Percentiles rank a stretch among this genome's conserved stretches.
phyloP scores from a whole-genome alignment of 2,888 invertebrate genomes.

The Acanthoscelides obtectus region DNA sequence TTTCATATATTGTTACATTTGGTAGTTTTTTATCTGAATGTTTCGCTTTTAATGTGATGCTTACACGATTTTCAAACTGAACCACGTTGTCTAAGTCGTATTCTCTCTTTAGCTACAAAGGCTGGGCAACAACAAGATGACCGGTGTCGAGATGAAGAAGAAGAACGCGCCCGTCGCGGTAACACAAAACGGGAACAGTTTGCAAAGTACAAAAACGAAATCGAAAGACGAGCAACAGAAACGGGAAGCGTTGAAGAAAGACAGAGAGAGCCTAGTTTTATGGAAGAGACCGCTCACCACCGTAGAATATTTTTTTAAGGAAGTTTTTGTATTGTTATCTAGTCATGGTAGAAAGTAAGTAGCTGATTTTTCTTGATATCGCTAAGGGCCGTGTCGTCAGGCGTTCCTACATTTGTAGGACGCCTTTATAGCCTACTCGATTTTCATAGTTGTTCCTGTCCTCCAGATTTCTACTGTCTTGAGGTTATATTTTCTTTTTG shows the following conservation, averaged over 20 bases:
- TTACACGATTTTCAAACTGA: too few species aligned
- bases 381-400: too few species aligned
- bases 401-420: too few species aligned
- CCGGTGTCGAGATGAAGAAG: constrained; percentile 8
- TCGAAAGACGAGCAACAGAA: constrained; percentile 23
- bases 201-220: constrained; percentile 24
- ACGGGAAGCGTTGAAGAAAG: constrained; percentile 52
- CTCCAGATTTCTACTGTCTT: too few species aligned
- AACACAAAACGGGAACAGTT: constrained; percentile 23
- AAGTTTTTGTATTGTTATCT: constrained; percentile 61
- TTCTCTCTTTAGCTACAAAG: constrained; percentile 54
- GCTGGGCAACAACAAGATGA: constrained; percentile 60
- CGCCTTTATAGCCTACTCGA: too few species aligned
- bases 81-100: background rate
- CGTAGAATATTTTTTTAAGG: constrained; percentile 72
- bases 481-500: too few species aligned
- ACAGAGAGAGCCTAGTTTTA: constrained; percentile 65
- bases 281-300: constrained; percentile 79
- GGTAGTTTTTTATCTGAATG: too few species aligned
- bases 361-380: too few species aligned
- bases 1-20: too few species aligned
- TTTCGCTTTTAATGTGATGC: too few species aligned
- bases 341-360: constrained; percentile 57
- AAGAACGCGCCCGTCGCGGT: constrained; percentile 32
- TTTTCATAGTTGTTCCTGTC: too few species aligned